These are phyloP conservation scores for Bradypodion pumilum DNA, from an alignment of 2,797 vertebrate species.

Conservation along the genomic window DNA sequence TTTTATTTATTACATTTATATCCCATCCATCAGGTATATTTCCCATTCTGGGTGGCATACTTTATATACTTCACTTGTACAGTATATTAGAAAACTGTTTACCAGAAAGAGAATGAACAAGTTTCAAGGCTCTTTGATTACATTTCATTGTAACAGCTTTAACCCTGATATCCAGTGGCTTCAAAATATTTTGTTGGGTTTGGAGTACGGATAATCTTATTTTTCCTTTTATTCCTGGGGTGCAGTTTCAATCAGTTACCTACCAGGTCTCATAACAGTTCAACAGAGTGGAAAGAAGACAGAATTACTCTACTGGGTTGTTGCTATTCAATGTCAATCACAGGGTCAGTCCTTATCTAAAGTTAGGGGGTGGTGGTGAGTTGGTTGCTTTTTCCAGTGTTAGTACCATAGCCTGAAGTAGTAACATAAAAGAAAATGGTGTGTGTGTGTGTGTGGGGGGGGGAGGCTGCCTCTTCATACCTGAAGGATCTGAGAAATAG, in stretches of 20 bases:
- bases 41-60: too few relatives aligned
- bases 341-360: not conserved
- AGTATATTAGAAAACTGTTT: not conserved
- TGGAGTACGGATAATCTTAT: slow-evolving; percentile 1
- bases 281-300: slow-evolving; percentile 16
- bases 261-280: slow-evolving; percentile 15
- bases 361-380: not conserved
- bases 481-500: not conserved
- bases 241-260: slow-evolving; percentile 22
- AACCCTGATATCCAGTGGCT: not conserved
- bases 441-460: too few relatives aligned
- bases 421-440: not conserved
- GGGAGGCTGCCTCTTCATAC: not conserved
- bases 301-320: not conserved
- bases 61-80: not conserved
- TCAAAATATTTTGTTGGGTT: not conserved
- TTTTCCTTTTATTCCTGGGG: not conserved
- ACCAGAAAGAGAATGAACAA: not conserved
- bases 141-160: not conserved
- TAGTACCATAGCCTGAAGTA: not conserved
- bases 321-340: not conserved
- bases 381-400: not conserved
- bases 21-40: too few relatives aligned
- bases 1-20: too few relatives aligned
- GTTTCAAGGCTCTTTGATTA: not conserved